Evolutionary conservation across 1,140 invertebrate genomes (phyloP).

Genomic region (Papilio glaucus): DNA sequence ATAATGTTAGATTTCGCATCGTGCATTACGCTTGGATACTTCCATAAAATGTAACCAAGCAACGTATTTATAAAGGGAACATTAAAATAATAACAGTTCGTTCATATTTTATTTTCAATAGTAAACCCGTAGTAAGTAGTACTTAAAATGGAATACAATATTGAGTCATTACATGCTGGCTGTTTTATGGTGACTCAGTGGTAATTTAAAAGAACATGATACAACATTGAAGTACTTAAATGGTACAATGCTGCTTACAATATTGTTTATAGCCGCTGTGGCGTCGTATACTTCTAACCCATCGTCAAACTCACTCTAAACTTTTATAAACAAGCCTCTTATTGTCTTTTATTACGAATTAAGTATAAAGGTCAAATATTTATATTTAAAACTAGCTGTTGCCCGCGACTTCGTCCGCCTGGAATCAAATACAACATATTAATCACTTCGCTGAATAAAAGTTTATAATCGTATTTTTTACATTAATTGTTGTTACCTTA

Average conservation of each 20-base stretch:
- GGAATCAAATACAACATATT: no score
- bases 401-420: no score
- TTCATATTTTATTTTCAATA: conserved; percentile 26
- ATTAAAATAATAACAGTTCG: conserved; percentile 13
- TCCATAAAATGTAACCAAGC: conserved; percentile 24
- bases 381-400: conserved; percentile 22
- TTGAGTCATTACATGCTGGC: conserved; percentile 31
- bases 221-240: conserved; percentile 56
- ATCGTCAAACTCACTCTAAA: conserved; percentile 49
- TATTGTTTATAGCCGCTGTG: conserved; percentile 55
- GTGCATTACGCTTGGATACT: background rate
- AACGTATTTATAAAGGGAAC: background rate
- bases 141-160: conserved; percentile 32
- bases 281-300: conserved; percentile 52
- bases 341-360: conserved; percentile 33
- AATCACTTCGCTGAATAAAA: no score
- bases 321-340: conserved; percentile 23
- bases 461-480: no score
- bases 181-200: conserved; percentile 23
- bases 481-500: no score
- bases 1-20: no score
- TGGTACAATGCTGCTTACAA: conserved; percentile 57
- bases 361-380: conserved; percentile 34
- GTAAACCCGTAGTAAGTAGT: conserved; percentile 19
- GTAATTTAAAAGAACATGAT: conserved; percentile 38